Conservation (phyloP, 2,113 vertebrate species). For the Festucalex cinctus region DNA sequence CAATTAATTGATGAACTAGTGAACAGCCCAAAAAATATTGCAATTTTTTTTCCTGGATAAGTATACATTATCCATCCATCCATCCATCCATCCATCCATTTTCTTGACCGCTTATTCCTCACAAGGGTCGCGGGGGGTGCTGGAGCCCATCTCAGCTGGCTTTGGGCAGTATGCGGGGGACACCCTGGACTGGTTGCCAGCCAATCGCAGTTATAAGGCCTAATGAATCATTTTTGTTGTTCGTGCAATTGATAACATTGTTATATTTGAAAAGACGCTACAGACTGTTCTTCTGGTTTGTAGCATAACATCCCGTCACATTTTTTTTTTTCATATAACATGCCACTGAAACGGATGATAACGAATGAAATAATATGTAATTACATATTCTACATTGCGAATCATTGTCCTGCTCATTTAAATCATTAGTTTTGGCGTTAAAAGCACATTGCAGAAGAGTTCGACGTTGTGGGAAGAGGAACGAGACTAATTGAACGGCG, state of each 20-base stretch:
- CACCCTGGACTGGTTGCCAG: too few relatives aligned
- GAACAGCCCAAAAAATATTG: too few relatives aligned
- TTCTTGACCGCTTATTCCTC: too few relatives aligned
- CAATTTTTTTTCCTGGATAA: too few relatives aligned
- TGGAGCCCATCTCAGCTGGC: too few relatives aligned
- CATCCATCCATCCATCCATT: too few relatives aligned
- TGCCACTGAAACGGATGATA: neutral
- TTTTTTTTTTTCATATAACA: neutral
- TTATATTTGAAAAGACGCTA: neutral
- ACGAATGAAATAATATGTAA: slow-evolving; percentile 44
- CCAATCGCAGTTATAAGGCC: too few relatives aligned
- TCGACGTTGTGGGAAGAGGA: slow-evolving; percentile 37
- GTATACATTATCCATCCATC: too few relatives aligned
- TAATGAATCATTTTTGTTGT: neutral
- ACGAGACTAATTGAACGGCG: slow-evolving; percentile 32
- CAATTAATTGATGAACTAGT: too few relatives aligned
- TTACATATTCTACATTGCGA: slow-evolving; percentile 53
- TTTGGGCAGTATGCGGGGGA: too few relatives aligned
- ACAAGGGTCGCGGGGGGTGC: too few relatives aligned
- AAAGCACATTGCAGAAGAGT: slow-evolving; percentile 40
- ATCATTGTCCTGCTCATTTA: slow-evolving; percentile 35
- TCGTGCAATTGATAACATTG: neutral
- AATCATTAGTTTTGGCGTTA: slow-evolving; percentile 46
- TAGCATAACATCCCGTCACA: neutral
- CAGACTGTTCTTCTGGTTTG: neutral